Percentiles rank a stretch among this genome's conserved stretches.
These are phyloP conservation scores for Clarias magur DNA, from an alignment of 2,113 vertebrate species.

Conservation along the genomic window DNA sequence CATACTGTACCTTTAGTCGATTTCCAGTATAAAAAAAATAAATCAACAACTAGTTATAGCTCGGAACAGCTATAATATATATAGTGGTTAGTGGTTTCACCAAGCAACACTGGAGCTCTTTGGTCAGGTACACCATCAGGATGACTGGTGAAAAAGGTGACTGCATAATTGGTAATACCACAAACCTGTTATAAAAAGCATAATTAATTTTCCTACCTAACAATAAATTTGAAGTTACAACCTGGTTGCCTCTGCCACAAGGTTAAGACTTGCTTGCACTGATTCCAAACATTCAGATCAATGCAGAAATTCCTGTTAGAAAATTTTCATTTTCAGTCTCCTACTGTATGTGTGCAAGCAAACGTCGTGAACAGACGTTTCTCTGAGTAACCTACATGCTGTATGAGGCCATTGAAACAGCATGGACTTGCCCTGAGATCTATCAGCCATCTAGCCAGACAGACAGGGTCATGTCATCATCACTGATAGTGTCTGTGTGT, in stretches of 20 bases:
- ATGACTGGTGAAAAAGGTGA: neutral
- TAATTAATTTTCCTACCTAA: neutral
- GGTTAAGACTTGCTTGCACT: neutral
- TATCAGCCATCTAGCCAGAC: neutral
- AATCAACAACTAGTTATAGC: neutral
- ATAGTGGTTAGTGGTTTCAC: neutral
- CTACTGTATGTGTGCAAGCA: neutral
- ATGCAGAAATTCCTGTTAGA: neutral
- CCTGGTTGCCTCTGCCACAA: neutral
- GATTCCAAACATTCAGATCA: neutral
- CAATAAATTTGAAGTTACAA: neutral
- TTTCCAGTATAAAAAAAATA: neutral
- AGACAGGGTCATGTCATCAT: neutral
- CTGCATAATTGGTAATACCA: neutral
- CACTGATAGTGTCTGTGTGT: neutral
- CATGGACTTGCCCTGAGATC: neutral
- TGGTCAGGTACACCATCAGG: neutral
- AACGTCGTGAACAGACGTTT: slow-evolving; percentile 19
- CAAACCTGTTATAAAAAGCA: neutral
- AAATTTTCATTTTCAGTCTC: neutral
- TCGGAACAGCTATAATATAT: too few relatives aligned
- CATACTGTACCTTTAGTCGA: neutral
- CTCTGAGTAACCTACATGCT: neutral
- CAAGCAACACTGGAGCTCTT: neutral
- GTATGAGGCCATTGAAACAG: slow-evolving; percentile 3